A percentile compares a stretch with the other conserved stretches of the same genome.
phyloP scores from a whole-genome alignment of 1,140 invertebrate species.

The Papilio machaon region DNA sequence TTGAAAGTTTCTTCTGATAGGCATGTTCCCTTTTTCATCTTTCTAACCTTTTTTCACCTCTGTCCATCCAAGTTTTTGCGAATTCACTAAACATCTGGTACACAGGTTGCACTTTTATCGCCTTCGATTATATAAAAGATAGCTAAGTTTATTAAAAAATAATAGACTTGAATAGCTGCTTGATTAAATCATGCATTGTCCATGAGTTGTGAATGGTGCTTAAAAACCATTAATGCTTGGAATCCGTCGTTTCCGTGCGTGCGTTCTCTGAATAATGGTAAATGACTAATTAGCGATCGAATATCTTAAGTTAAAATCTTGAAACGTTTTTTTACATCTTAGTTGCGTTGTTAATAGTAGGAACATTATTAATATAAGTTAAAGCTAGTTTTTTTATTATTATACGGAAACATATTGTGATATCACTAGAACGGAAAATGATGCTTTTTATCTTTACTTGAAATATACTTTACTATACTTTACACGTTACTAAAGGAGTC shows the following conservation, averaged over 20 bases:
- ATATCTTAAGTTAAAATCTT: slow-evolving; percentile 25
- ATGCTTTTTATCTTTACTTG: too few species aligned
- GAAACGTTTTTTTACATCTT: neutral
- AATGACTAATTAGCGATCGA: slow-evolving; percentile 26
- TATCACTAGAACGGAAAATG: too few species aligned
- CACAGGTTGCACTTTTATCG: neutral
- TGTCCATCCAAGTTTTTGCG: too few species aligned
- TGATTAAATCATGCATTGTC: slow-evolving; percentile 39
- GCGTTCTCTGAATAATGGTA: slow-evolving; percentile 47
- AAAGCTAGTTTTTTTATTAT: neutral
- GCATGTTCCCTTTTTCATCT: too few species aligned
- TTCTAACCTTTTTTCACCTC: too few species aligned
- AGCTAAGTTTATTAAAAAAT: slow-evolving; percentile 24
- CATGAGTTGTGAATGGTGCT: slow-evolving; percentile 44
- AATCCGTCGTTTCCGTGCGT: slow-evolving; percentile 46
- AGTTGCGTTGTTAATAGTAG: neutral
- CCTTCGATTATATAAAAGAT: slow-evolving; percentile 11
- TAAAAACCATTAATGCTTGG: slow-evolving; percentile 44
- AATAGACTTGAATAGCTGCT: neutral
- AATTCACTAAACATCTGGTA: neutral
- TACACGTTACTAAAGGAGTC: too few species aligned
- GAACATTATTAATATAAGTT: neutral
- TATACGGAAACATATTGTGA: too few species aligned
- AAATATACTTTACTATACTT: too few species aligned
- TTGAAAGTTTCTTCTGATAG: too few species aligned